A percentile compares a stretch with the other conserved stretches of the same genome.
Evolutionary conservation across 2,113 vertebrate genomes (phyloP).

Genomic region (Myiopsitta monachus): DNA sequence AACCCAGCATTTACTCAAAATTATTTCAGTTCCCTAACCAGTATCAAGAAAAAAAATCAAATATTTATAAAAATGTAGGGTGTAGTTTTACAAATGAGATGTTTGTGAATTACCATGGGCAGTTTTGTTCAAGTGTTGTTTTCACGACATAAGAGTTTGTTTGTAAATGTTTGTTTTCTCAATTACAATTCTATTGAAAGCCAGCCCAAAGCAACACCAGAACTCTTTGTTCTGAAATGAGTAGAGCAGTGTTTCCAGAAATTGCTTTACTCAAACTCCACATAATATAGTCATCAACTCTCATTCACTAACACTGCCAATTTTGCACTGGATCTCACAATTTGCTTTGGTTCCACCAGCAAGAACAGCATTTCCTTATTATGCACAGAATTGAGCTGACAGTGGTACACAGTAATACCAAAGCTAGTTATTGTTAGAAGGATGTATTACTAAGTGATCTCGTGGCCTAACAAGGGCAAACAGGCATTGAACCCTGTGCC

Average conservation of each 20-base stretch:
- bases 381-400: neutral
- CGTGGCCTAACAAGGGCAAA: neutral
- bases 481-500: neutral
- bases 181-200: constrained; percentile 62
- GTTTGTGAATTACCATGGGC: neutral
- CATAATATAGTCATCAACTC: constrained; percentile 39
- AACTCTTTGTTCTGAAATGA: constrained; percentile 49
- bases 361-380: constrained; percentile 21
- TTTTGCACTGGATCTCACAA: neutral
- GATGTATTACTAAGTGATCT: constrained; percentile 13
- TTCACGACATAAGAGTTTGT: constrained; percentile 33
- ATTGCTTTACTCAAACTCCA: constrained; percentile 42
- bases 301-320: constrained; percentile 13
- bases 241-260: constrained; percentile 54
- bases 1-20: neutral
- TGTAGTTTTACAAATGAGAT: neutral
- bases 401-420: neutral
- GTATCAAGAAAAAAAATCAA: neutral
- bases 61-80: neutral
- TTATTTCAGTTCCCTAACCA: neutral
- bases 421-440: neutral
- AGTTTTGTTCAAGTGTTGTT: neutral
- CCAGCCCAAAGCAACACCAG: constrained; percentile 43
- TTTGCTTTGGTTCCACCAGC: neutral
- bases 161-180: constrained; percentile 50